These are phyloP conservation scores for Eilema caniola DNA, from an alignment of 2,888 invertebrate genomes.

Conservation along the genomic window DNA sequence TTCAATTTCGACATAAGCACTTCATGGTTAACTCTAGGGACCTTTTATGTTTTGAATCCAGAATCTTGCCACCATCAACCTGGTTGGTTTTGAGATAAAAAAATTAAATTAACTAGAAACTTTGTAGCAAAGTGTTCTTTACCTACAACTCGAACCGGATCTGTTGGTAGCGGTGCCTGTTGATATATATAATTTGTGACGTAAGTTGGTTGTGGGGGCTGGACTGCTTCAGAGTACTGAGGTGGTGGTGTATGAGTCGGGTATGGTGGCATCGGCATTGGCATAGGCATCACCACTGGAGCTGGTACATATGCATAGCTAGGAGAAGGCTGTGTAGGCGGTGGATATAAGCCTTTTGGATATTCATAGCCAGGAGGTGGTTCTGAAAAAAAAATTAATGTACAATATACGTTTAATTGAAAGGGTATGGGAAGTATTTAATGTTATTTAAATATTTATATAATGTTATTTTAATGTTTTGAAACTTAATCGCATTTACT, in stretches of 20 bases:
- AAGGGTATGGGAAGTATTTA: background rate
- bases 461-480: too few relatives aligned
- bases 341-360: slow-evolving; percentile 8
- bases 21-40: too few relatives aligned
- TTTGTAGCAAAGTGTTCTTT: background rate
- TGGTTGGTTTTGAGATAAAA: too few relatives aligned
- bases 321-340: slow-evolving; percentile 48
- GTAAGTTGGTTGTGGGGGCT: slow-evolving; percentile 61
- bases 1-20: too few relatives aligned
- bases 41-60: too few relatives aligned
- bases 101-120: too few relatives aligned
- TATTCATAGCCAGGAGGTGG: slow-evolving; percentile 53
- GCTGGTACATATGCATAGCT: slow-evolving; percentile 70
- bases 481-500: background rate
- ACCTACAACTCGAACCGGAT: slow-evolving; percentile 40
- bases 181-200: slow-evolving; percentile 75
- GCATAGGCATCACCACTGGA: slow-evolving; percentile 76
- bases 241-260: slow-evolving; percentile 60
- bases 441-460: too few relatives aligned
- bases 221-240: slow-evolving; percentile 47
- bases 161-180: slow-evolving; percentile 43
- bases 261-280: slow-evolving; percentile 53
- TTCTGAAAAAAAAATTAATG: slow-evolving; percentile 48
- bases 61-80: too few relatives aligned
- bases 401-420: background rate